Percentiles rank a stretch among this genome's conserved stretches.
phyloP scores from a whole-genome alignment of 2,888 invertebrate species.

The Euphydryas editha region DNA sequence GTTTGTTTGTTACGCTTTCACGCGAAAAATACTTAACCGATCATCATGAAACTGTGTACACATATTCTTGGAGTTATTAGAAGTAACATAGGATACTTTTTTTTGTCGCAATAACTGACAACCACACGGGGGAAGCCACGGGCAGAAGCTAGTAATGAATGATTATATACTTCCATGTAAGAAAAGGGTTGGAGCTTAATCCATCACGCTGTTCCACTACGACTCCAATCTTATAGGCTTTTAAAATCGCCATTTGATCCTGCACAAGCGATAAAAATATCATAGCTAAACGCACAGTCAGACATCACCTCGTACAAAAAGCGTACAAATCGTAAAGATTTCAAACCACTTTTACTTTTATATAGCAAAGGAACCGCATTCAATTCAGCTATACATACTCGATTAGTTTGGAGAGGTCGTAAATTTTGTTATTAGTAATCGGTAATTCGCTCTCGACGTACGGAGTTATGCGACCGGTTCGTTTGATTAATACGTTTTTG shows the following conservation, averaged over 20 bases:
- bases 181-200: no score
- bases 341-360: constrained; percentile 54
- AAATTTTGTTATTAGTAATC: constrained; percentile 56
- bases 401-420: constrained; percentile 48
- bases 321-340: constrained; percentile 34
- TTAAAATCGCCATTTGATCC: background rate
- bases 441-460: constrained; percentile 46
- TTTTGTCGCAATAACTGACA: no score
- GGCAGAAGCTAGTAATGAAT: no score
- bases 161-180: no score
- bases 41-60: no score
- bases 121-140: no score
- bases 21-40: no score
- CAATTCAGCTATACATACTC: constrained; percentile 29
- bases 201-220: no score
- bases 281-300: constrained; percentile 17
- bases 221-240: no score
- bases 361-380: constrained; percentile 37
- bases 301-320: constrained; percentile 11
- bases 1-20: no score
- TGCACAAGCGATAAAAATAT: background rate
- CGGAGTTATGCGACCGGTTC: constrained; percentile 28
- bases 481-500: constrained; percentile 30
- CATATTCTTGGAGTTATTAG: no score
- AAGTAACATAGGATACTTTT: no score